Evolutionary conservation across 2,888 invertebrate species (phyloP), one percentile per base, ranked within the genome.

Genomic region (Morpho helenor): DNA sequence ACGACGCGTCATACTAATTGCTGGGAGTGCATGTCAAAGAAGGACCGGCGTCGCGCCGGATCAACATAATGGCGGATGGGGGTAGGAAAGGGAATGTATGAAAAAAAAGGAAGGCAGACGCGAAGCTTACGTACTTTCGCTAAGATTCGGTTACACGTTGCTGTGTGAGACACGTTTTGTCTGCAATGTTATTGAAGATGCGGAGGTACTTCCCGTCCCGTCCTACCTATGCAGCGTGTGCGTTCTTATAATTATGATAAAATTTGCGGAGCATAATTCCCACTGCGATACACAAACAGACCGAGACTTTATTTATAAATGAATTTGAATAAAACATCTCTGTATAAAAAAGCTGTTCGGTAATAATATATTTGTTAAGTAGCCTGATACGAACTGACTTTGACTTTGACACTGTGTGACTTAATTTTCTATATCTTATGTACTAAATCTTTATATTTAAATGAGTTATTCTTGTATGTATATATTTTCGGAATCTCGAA

Each of bases 21-120:
- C 88, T 77, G 70, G 74, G 83, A 88, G 88, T 88, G 87, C 84
- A 83, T 87, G 87, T 87, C 87, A 88, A 88, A 88, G 86, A 81
- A 82, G 74, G 76, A 87, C 87, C 89, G 89, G 88, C 88, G 88
- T 80, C 88, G 86, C 78, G 79, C 79, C 87, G 85, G 86, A 86
- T 86, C 80, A 80, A 83, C 83, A 87, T 87, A 88, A 90, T 88
- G 79, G 86, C 77, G 84, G 83, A 83, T 80, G 79, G 81, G 84
- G 87, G 81, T 75, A 73, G 49, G 77, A 82, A 80, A 81, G 75
- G 76, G 84, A 82, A 84, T 80, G 82, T 79, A 81, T 80, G 83
- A 72, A 80, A 86, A 85, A 55, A 77, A 76, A 71, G 76, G 75
- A 79, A 76, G 79, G 76, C 77, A 82, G 76, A 77, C 79, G 77